Evolutionary conservation across 2,888 invertebrate genomes (phyloP).

Genomic region (Hofmannophila pseudospretella): DNA sequence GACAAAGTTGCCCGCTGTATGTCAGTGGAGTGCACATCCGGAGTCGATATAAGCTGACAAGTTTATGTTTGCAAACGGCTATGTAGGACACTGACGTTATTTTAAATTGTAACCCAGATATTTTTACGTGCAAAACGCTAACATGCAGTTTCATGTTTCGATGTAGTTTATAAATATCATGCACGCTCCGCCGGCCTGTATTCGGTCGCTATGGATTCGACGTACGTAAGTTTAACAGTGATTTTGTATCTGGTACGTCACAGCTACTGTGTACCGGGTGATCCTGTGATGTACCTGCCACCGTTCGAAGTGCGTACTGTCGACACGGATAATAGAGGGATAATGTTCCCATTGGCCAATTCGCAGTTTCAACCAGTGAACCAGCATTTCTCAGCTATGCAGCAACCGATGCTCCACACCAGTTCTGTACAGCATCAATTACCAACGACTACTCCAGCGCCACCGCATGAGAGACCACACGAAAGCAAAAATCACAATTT

Average conservation of each 20-base stretch:
- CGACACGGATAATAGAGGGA: conserved; percentile 17
- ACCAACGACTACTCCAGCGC: conserved; percentile 12
- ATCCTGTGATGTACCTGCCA: conserved; percentile 34
- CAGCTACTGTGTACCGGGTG: conserved; percentile 22
- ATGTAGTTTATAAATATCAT: conserved; percentile 30
- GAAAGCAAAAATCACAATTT: conserved; percentile 21
- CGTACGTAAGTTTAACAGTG: conserved; percentile 23
- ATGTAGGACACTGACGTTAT: conserved; percentile 34
- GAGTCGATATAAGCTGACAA: conserved; percentile 67
- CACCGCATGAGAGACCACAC: conserved; percentile 17
- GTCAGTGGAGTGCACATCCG: conserved; percentile 66
- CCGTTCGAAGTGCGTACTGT: conserved; percentile 37
- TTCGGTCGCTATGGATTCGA: conserved; percentile 36
- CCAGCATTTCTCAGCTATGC: background rate
- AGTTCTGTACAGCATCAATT: conserved; percentile 4
- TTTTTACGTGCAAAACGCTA: conserved; percentile 32
- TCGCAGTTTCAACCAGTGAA: conserved; percentile 13
- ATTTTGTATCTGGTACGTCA: conserved; percentile 23
- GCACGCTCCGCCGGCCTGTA: conserved; percentile 20
- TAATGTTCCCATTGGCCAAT: conserved; percentile 10
- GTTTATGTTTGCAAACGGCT: conserved; percentile 40
- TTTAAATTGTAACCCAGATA: conserved; percentile 33
- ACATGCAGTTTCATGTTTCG: conserved; percentile 30
- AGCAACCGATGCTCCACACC: conserved; percentile 11
- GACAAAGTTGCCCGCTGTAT: conserved; percentile 69